Base-by-base conservation (phyloP, 1,140 invertebrate species). In the Drosophila truncata region DNA sequence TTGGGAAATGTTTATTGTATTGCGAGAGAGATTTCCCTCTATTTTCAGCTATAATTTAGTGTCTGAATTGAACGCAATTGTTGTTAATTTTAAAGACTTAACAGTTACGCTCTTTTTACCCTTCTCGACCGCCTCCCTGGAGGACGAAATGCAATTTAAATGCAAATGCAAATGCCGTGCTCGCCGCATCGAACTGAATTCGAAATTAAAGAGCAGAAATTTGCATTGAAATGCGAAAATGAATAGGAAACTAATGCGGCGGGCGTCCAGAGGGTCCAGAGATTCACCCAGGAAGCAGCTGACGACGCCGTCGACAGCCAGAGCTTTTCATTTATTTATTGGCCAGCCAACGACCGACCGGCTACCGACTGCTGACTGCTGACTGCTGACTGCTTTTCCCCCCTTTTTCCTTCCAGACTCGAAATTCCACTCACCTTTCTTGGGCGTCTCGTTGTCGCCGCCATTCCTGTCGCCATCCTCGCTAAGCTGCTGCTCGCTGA, bases 391-490 rank as follows among this genome's bases (percentile, higher is more conserved):
- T 16, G 44, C 50, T 27, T 14, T 44, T 23, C 16, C 35, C 29
- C 39, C 18, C 1, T 9, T 55, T 55, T 35, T 16, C 41, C 13
- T 10, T 37, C 4, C 18, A 10, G n/a, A 14, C 11, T 37, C 23
- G 23, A 18, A 20, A 31, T 64, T 18, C 16, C 25, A 84, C 91
- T 93, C 85, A 95, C 95, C 94, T 95, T 95, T 95, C 87, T 94
- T 95, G 69, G 84, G 84, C 85, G 84, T 88, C 49, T 87, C 84
- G 73, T 67, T 80, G 62, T 65, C 80, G 49, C 67, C 54, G 65
- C 54, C 65, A 46, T 94, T 94, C 71, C 95, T 94, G 41, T 95
- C 94, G 73, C 95, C 95, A 39, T 95, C 91, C 91, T 95, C 93
- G 93, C 94, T 94, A 85, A 93, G 91, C 79, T 93, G 93, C 83